Evolutionary conservation across 2,113 vertebrate species (phyloP).

Genomic region (Hiodon tergisus): DNA sequence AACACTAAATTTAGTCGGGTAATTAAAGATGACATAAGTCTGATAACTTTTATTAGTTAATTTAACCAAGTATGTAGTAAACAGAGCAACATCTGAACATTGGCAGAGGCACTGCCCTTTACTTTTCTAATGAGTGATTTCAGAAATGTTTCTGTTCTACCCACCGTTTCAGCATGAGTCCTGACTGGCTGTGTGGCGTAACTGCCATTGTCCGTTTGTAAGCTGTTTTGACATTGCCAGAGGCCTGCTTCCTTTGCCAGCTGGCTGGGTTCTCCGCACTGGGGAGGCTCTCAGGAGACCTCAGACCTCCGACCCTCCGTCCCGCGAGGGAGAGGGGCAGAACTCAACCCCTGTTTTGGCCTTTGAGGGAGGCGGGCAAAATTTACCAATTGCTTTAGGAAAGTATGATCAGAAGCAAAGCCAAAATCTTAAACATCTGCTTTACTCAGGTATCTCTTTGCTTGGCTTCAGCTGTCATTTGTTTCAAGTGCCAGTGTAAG

Average conservation of each 20-base stretch:
- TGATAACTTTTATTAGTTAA: neutral
- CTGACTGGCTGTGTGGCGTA: neutral
- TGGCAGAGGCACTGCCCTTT: too few species aligned
- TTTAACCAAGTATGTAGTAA: neutral
- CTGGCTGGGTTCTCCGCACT: neutral
- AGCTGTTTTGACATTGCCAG: slow-evolving; percentile 10
- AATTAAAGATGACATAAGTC: too few species aligned
- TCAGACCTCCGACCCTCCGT: neutral
- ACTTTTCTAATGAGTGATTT: neutral
- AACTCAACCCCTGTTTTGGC: neutral
- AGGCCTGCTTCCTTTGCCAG: slow-evolving; percentile 6
- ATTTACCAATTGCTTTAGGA: neutral
- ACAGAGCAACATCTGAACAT: neutral
- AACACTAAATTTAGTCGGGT: too few species aligned
- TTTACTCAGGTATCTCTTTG: too few species aligned
- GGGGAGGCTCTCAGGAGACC: slow-evolving; percentile 6
- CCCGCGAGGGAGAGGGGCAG: slow-evolving; percentile 6
- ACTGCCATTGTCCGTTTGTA: slow-evolving; percentile 6
- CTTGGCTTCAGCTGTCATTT: too few species aligned
- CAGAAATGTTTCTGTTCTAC: slow-evolving; percentile 8
- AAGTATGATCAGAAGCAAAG: neutral
- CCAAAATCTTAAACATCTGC: too few species aligned
- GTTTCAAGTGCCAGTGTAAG: too few species aligned
- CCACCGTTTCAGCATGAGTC: neutral
- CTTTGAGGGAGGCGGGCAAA: neutral